Evolutionary conservation across 2,797 vertebrate species (phyloP).

Genomic region (Enteromius afrohamiltoni): DNA sequence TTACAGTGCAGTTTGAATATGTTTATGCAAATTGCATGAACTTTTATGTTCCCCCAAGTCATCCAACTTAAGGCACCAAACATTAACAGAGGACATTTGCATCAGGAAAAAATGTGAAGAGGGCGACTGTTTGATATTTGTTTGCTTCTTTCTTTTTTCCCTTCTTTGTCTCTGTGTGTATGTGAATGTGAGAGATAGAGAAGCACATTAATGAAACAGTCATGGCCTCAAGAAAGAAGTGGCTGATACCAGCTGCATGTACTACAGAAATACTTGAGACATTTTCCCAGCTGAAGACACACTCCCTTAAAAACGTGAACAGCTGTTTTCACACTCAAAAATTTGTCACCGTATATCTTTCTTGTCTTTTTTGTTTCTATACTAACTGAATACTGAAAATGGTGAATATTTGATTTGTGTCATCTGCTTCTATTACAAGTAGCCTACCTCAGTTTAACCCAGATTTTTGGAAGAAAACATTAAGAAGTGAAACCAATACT

Average conservation of each 20-base stretch:
- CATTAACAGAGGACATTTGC: constrained; percentile 55
- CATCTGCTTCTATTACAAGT: neutral
- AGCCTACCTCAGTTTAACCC: neutral
- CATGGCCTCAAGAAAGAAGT: constrained; percentile 54
- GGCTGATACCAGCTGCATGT: constrained; percentile 53
- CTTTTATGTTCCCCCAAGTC: constrained; percentile 43
- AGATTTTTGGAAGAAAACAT: neutral
- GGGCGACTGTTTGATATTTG: constrained; percentile 56
- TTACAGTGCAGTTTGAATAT: constrained; percentile 34
- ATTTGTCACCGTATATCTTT: neutral
- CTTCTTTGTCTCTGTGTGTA: constrained; percentile 14
- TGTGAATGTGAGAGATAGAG: constrained; percentile 28
- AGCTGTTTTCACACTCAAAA: neutral
- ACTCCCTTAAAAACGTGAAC: neutral
- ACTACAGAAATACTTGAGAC: constrained; percentile 30
- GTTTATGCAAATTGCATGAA: constrained; percentile 57
- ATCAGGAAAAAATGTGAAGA: constrained; percentile 50
- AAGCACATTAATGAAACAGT: constrained; percentile 61
- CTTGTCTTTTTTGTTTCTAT: neutral
- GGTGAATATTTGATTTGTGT: neutral
- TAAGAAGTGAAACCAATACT: neutral
- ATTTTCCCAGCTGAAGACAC: neutral
- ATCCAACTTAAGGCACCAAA: constrained; percentile 50
- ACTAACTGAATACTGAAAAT: neutral
- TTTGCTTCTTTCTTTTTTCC: constrained; percentile 35